Evolutionary conservation across 1,140 invertebrate genomes (phyloP).

Genomic region (Trichonephila inaurata): DNA sequence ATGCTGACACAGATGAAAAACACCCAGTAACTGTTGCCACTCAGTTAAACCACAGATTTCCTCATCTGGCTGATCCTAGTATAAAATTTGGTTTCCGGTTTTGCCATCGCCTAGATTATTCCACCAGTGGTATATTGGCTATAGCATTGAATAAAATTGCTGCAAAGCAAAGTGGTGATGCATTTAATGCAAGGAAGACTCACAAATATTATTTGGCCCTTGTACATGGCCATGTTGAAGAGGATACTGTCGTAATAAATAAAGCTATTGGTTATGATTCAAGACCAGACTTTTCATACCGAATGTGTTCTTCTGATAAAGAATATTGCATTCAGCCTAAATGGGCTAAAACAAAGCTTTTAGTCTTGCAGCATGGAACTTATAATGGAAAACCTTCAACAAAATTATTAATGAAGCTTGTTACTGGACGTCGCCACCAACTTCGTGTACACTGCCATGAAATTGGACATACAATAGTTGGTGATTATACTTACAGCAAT

Average conservation of each 20-base stretch:
- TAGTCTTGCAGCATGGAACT: conserved; percentile 86
- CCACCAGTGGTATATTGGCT: conserved; percentile 89
- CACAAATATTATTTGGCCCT: conserved; percentile 89
- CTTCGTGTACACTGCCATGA: conserved; percentile 87
- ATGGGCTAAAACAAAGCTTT: conserved; percentile 84
- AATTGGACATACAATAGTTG: conserved; percentile 89
- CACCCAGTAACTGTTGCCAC: conserved; percentile 83
- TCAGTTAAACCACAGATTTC: conserved; percentile 83
- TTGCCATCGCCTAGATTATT: conserved; percentile 89
- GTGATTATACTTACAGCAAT: conserved; percentile 90
- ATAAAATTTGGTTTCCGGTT: conserved; percentile 87
- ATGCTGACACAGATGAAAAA: conserved; percentile 83
- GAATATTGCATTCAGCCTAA: conserved; percentile 82
- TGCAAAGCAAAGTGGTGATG: conserved; percentile 84
- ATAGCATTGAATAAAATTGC: conserved; percentile 87
- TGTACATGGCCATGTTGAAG: conserved; percentile 85
- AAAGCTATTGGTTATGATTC: conserved; percentile 83
- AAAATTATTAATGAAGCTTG: conserved; percentile 85
- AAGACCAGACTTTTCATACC: conserved; percentile 82
- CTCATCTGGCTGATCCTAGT: conserved; percentile 83
- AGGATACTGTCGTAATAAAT: conserved; percentile 81
- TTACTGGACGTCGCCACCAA: conserved; percentile 90
- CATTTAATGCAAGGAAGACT: conserved; percentile 84
- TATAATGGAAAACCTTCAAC: conserved; percentile 86
- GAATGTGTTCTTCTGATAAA: conserved; percentile 83